A percentile compares a stretch with the other conserved stretches of the same genome.
Evolutionary conservation across 2,797 vertebrate genomes (phyloP).

Genomic region (Bufotes viridis): DNA sequence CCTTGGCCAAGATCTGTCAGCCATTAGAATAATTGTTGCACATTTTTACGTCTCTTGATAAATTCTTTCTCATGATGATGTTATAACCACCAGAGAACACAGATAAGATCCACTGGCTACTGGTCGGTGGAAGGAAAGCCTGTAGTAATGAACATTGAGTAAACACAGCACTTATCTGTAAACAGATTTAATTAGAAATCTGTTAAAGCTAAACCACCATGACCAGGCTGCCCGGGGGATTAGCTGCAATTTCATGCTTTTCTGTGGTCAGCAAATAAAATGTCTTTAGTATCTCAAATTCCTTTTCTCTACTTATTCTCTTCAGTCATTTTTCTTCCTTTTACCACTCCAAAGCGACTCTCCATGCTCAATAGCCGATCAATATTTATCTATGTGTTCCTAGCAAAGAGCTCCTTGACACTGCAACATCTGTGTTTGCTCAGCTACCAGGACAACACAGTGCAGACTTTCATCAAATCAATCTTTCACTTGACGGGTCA

Average conservation of each 20-base stretch:
- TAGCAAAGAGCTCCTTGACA: conserved; percentile 57
- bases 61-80: background rate
- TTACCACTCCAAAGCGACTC: conserved; percentile 31
- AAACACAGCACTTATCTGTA: conserved; percentile 57
- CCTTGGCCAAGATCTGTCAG: background rate
- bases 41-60: background rate
- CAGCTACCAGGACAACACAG: conserved; percentile 54
- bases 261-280: conserved; percentile 61
- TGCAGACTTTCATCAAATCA: conserved; percentile 56
- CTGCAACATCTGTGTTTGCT: conserved; percentile 62
- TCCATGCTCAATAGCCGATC: conserved; percentile 52
- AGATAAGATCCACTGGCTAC: background rate
- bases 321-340: conserved; percentile 36
- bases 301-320: conserved; percentile 41
- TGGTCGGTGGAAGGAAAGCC: background rate
- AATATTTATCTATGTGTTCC: conserved; percentile 59
- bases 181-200: conserved; percentile 63
- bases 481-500: conserved; percentile 51
- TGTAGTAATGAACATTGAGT: conserved; percentile 36
- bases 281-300: conserved; percentile 56
- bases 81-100: background rate
- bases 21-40: background rate
- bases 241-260: conserved; percentile 55
- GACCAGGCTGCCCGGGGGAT: conserved; percentile 54
- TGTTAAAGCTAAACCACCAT: conserved; percentile 60